A percentile compares a stretch with the other conserved stretches of the same genome.
These are phyloP conservation scores for Taenioides sp. DNA, from an alignment of 2,797 vertebrate genomes.

Conservation along the genomic window DNA sequence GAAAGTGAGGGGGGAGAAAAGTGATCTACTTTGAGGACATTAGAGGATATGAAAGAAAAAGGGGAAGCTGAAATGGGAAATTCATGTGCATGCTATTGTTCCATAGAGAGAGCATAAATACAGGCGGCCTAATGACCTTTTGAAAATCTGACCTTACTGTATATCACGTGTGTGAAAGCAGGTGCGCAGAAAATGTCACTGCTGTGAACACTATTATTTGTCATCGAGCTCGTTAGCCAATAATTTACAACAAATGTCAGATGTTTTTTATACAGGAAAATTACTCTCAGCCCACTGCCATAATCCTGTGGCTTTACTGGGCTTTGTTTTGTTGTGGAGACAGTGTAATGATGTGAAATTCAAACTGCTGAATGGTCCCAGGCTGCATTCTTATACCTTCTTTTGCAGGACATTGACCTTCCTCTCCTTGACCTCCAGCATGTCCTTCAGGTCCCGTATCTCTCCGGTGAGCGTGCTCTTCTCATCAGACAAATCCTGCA, in stretches of 20 bases:
- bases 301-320: background rate
- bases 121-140: slow-evolving; percentile 46
- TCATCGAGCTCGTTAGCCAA: slow-evolving; percentile 1
- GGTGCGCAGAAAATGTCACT: slow-evolving; percentile 2
- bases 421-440: slow-evolving; percentile 97
- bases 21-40: slow-evolving; percentile 57
- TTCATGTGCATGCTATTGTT: slow-evolving; percentile 51
- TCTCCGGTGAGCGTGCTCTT: slow-evolving; percentile 93
- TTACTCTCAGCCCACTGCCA: slow-evolving; percentile 5
- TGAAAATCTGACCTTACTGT: slow-evolving; percentile 19
- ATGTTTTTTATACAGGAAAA: slow-evolving; percentile 8
- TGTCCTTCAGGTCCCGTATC: slow-evolving; percentile 95
- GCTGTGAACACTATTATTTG: slow-evolving; percentile 5
- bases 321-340: slow-evolving; percentile 13
- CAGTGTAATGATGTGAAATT: slow-evolving; percentile 2
- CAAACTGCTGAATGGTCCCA: slow-evolving; percentile 2
- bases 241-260: slow-evolving; percentile 8
- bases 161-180: background rate
- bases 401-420: slow-evolving; percentile 96
- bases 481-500: slow-evolving; percentile 94
- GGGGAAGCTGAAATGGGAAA: slow-evolving; percentile 49
- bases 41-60: slow-evolving; percentile 44
- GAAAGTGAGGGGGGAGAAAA: slow-evolving; percentile 19
- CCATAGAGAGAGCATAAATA: slow-evolving; percentile 48
- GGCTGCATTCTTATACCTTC: slow-evolving; percentile 78